Conservation (phyloP, 1,140 invertebrate species). For the Hyphantria cunea region DNA sequence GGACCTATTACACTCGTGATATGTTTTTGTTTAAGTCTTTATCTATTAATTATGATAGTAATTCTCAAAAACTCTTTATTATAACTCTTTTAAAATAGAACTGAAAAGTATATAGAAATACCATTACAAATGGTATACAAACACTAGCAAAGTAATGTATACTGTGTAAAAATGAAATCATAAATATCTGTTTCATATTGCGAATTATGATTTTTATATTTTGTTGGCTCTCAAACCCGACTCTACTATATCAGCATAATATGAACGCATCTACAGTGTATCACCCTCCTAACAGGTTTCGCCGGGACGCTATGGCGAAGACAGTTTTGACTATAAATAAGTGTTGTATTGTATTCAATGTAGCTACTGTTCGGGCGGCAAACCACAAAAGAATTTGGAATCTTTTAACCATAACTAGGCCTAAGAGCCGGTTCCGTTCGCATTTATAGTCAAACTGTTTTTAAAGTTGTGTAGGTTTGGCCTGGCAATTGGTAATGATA, state of each 20-base stretch:
- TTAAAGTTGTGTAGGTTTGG: constrained; percentile 7
- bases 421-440: constrained; percentile 36
- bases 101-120: too few relatives aligned
- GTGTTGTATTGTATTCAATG: constrained; percentile 81
- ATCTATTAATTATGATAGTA: too few relatives aligned
- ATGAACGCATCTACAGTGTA: constrained; percentile 31
- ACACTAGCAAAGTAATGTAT: too few relatives aligned
- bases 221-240: too few relatives aligned
- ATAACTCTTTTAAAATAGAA: too few relatives aligned
- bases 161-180: too few relatives aligned
- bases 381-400: constrained; percentile 78
- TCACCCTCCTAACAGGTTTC: constrained; percentile 41
- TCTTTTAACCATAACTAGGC: constrained; percentile 59
- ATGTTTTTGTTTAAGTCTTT: too few relatives aligned
- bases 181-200: too few relatives aligned
- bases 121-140: too few relatives aligned
- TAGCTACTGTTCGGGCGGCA: constrained; percentile 76
- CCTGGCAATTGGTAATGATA: constrained; percentile 9
- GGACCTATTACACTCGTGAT: constrained; percentile 39
- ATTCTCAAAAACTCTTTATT: too few relatives aligned
- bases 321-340: constrained; percentile 81
- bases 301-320: constrained; percentile 74
- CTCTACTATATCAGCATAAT: neutral
- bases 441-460: constrained; percentile 26
- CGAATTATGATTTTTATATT: too few relatives aligned